phyloP scores from a whole-genome alignment of 2,888 invertebrate genomes.

The Plemyria rubiginata region DNA sequence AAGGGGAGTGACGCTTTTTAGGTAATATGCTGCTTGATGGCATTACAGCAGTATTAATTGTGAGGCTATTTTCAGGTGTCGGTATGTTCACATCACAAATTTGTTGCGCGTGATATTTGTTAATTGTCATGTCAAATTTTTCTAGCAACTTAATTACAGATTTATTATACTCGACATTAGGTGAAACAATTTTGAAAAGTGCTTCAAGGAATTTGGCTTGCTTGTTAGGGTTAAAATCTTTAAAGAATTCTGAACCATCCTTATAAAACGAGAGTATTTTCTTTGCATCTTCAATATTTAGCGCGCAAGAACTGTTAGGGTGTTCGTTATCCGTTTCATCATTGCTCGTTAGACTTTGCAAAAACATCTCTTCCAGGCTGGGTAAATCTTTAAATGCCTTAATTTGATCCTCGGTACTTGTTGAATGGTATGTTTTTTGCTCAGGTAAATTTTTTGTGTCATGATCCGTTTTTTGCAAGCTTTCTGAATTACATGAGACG shows the following conservation, averaged over 20 bases:
- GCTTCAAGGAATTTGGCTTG: too few species aligned
- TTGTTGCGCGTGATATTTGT: not conserved
- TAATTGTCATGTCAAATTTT: too few species aligned
- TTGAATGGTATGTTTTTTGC: not conserved
- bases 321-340: not conserved
- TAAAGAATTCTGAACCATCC: too few species aligned
- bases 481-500: not conserved
- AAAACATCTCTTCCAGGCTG: not conserved
- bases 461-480: not conserved
- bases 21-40: slow-evolving; percentile 29
- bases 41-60: slow-evolving; percentile 20
- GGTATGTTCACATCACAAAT: not conserved
- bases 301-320: too few species aligned
- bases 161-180: too few species aligned
- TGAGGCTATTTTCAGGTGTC: slow-evolving; percentile 12
- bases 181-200: too few species aligned
- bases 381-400: not conserved
- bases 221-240: too few species aligned
- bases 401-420: not conserved
- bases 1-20: slow-evolving; percentile 29
- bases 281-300: too few species aligned
- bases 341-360: not conserved
- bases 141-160: too few species aligned
- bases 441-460: not conserved
- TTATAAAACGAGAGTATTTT: too few species aligned